Conservation (phyloP, 2,113 vertebrate species). For the Gallinago undulata region DNA sequence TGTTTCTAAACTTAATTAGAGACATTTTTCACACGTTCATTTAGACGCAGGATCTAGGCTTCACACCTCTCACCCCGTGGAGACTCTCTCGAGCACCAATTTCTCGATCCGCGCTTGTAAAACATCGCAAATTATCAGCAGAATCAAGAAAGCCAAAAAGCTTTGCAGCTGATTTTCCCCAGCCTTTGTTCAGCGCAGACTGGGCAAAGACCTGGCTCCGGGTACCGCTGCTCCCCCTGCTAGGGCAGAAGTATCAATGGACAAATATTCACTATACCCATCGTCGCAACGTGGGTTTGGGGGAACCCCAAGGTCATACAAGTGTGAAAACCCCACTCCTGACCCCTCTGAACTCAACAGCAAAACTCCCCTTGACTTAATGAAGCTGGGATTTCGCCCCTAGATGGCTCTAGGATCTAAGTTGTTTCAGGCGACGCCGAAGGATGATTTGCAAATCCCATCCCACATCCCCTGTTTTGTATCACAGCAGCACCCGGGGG, state of each 20-base stretch:
- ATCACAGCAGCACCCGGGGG: background rate
- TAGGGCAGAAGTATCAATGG: fast-evolving
- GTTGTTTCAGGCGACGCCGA: slow-evolving; percentile 33
- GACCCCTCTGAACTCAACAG: background rate
- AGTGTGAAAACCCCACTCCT: background rate
- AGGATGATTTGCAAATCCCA: background rate
- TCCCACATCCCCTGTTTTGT: background rate
- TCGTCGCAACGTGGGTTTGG: fast-evolving
- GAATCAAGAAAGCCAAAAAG: background rate
- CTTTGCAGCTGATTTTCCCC: background rate
- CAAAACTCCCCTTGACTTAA: background rate
- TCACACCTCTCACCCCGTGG: background rate
- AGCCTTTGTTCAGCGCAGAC: background rate
- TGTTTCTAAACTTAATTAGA: background rate
- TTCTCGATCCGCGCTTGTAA: background rate
- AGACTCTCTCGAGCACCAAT: background rate
- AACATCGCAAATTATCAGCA: background rate
- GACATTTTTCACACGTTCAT: background rate
- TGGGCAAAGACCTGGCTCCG: background rate
- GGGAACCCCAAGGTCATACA: fast-evolving
- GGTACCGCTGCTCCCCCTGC: background rate
- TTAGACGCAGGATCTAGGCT: background rate
- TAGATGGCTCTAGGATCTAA: slow-evolving; percentile 69
- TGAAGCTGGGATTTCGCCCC: slow-evolving; percentile 52
- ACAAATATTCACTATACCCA: fast-evolving